These are phyloP conservation scores for Chelonia mydas DNA, from an alignment of 2,797 vertebrate genomes.

Conservation along the genomic window DNA sequence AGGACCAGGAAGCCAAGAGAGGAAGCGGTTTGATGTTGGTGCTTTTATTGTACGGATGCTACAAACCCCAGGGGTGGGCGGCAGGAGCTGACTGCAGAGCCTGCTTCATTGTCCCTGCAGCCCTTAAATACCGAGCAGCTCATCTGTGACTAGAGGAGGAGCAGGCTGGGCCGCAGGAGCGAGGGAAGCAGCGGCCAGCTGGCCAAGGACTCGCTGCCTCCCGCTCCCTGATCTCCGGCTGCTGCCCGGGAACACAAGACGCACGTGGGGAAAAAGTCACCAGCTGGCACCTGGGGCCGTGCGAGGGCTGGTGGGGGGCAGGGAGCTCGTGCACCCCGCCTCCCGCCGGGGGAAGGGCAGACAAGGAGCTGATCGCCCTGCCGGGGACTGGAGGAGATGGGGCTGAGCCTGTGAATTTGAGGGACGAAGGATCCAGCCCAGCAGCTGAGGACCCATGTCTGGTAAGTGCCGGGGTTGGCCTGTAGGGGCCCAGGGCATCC, in stretches of 20 bases:
- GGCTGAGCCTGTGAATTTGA: neutral
- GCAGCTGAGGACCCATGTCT: neutral
- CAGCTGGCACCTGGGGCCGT: neutral
- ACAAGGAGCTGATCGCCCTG: neutral
- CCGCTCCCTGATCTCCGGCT: neutral
- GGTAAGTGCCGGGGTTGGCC: neutral
- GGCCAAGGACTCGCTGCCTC: neutral
- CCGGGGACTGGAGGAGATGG: neutral
- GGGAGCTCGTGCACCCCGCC: neutral
- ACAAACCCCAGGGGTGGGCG: neutral
- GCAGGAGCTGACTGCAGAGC: neutral
- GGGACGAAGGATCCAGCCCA: no score
- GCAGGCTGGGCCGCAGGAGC: neutral
- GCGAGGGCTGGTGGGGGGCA: neutral
- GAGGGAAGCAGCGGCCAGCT: neutral
- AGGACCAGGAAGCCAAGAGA: neutral
- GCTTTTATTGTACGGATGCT: neutral
- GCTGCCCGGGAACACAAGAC: neutral
- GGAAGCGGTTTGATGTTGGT: neutral
- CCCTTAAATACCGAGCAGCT: neutral
- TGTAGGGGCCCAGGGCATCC: neutral
- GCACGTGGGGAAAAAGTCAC: neutral
- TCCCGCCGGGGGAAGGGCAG: neutral
- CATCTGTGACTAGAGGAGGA: neutral
- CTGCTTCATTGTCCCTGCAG: neutral